These are phyloP conservation scores for Polyodon spathula DNA, from an alignment of 2,113 vertebrate species.

Conservation along the genomic window DNA sequence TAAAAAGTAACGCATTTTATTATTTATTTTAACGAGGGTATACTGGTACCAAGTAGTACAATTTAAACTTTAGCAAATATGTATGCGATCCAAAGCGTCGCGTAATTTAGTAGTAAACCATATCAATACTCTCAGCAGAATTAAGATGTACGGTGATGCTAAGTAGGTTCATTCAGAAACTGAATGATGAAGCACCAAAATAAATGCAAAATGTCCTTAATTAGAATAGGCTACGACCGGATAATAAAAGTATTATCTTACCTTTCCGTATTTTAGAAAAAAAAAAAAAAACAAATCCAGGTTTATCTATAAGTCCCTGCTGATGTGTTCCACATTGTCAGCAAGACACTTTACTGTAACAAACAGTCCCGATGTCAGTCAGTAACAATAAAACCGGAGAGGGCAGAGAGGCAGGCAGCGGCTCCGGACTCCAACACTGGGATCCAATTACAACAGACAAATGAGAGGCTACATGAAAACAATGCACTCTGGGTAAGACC, in stretches of 20 bases:
- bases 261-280: slow-evolving; percentile 27
- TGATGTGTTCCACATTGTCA: slow-evolving; percentile 44
- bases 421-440: slow-evolving; percentile 20
- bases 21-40: too few relatives aligned
- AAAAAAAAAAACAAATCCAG: slow-evolving; percentile 16
- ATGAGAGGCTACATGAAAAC: slow-evolving; percentile 29
- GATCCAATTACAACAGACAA: slow-evolving; percentile 36
- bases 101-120: too few relatives aligned
- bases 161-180: too few relatives aligned
- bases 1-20: too few relatives aligned
- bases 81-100: too few relatives aligned
- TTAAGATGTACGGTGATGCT: too few relatives aligned
- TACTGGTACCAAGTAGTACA: too few relatives aligned
- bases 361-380: slow-evolving; percentile 48
- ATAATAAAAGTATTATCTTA: slow-evolving; percentile 39
- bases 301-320: slow-evolving; percentile 40
- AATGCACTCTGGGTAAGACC: slow-evolving; percentile 19
- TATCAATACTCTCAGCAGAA: too few relatives aligned
- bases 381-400: slow-evolving; percentile 35
- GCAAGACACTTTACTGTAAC: slow-evolving; percentile 35
- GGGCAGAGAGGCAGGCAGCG: slow-evolving; percentile 1
- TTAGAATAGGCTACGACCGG: too few relatives aligned
- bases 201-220: too few relatives aligned
- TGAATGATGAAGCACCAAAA: too few relatives aligned
- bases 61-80: too few relatives aligned